Percentiles rank a stretch among this genome's conserved stretches.
Evolutionary conservation across 2,797 vertebrate genomes (phyloP).

Genomic region (Morus bassanus): DNA sequence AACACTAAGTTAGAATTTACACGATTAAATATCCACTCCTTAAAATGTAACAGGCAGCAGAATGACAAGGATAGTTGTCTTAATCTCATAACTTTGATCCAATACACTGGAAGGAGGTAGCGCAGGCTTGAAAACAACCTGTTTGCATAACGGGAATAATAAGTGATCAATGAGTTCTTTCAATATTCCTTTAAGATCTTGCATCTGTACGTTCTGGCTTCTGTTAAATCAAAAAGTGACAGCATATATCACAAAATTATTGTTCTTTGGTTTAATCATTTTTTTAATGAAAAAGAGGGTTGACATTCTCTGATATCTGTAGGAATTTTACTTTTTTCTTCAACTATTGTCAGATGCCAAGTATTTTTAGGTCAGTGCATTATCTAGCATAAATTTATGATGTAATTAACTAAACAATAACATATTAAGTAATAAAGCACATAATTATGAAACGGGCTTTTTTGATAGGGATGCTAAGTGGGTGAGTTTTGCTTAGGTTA

Average conservation of each 20-base stretch:
- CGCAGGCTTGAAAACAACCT: neutral
- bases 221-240: neutral
- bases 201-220: neutral
- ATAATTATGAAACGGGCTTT: neutral
- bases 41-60: neutral
- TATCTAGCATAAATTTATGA: neutral
- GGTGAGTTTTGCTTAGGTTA: neutral
- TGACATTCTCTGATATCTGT: neutral
- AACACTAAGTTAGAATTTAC: neutral
- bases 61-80: neutral
- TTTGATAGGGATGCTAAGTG: neutral
- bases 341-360: neutral
- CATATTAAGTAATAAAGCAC: neutral
- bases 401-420: neutral
- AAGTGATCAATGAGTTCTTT: neutral
- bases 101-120: neutral
- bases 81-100: neutral
- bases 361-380: neutral
- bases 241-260: neutral
- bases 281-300: neutral
- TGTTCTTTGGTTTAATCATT: neutral
- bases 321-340: neutral
- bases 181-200: neutral
- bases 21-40: neutral
- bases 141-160: neutral